Evolutionary conservation across 1,140 invertebrate genomes (phyloP).

Genomic region (Brachionus asplanchnoidis): DNA sequence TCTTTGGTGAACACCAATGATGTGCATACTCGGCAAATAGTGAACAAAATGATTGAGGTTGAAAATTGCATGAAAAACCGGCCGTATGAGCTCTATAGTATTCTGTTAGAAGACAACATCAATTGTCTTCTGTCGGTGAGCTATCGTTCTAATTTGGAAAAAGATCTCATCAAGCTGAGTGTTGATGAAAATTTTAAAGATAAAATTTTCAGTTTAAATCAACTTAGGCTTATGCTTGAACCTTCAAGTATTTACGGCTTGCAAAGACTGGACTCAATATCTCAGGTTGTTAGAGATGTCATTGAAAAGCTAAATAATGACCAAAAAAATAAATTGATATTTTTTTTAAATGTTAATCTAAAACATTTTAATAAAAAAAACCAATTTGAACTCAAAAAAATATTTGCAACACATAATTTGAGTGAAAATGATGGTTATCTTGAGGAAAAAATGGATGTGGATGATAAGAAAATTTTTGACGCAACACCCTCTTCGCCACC

Average conservation of each 20-base stretch:
- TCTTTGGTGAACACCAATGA: not conserved
- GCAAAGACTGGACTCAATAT: not conserved
- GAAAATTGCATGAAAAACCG: not conserved
- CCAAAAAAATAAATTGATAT: not conserved
- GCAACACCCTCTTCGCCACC: not conserved
- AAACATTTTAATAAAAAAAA: constrained; percentile 12
- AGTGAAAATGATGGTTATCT: not conserved
- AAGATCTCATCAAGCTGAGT: not conserved
- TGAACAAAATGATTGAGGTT: not conserved
- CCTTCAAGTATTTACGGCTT: not conserved
- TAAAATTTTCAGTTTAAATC: not conserved
- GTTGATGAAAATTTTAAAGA: not conserved
- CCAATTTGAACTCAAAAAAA: not conserved
- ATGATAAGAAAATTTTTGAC: not conserved
- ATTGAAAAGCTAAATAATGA: not conserved
- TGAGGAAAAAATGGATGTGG: not conserved
- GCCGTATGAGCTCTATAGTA: not conserved
- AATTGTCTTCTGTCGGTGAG: not conserved
- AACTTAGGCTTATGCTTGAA: not conserved
- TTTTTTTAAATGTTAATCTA: not conserved
- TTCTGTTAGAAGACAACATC: not conserved
- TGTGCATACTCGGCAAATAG: not conserved
- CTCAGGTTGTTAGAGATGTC: not conserved
- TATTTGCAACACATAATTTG: not conserved
- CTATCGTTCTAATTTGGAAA: not conserved